Base-by-base conservation (phyloP, 2,113 vertebrate species). In the Agelaius phoeniceus region DNA sequence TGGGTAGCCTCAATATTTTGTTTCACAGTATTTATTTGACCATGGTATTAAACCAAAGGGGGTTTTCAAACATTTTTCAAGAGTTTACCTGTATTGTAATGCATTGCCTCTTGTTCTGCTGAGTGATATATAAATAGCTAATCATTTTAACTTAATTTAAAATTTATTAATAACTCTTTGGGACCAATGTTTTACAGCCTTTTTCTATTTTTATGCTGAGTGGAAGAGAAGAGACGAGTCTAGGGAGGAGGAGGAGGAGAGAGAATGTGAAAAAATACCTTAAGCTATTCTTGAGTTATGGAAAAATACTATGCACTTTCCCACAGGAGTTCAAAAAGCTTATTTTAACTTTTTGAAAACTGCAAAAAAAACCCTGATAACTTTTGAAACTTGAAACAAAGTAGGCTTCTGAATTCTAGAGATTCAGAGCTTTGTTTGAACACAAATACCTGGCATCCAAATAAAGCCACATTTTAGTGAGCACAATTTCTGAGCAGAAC, bases 191-290 rank as follows among this genome's bases (percentile, higher is more conserved):
- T 93, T 90, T 81, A 44, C 43, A 75, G 68, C 20, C 13, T 89
- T 90, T 31, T 91, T 74, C 55, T 92, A 43, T 74, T 84, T 93
- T 90, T 93, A 11, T 77, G 15, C 49, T 86, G 63, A 92, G 75
- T 92, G 63, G 59, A 74, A 73, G 46, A 58, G 54, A 26, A 62
- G 44, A 89, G 63, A 68, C 0, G 6, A 76, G 13, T 30, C 51
- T 61, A 41, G 67, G 52, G 67, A 90, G 30, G 37, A 90, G 30
- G 37, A n/a, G n/a, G n/a, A 78, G 27, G 61, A 89, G 24, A 83
- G 30, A 72, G n/a, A 80, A 77, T 61, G 33, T 84, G 89, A 88
- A 89, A 93, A 87, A 77, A 84, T 43, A 27, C 35, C 39, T 61
- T 49, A 19, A 61, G 48, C 57, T 95, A 24, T 84, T 90, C 33